These are phyloP conservation scores for Ochotona princeps DNA, from an alignment of 2,113 vertebrate species.

Conservation along the genomic window DNA sequence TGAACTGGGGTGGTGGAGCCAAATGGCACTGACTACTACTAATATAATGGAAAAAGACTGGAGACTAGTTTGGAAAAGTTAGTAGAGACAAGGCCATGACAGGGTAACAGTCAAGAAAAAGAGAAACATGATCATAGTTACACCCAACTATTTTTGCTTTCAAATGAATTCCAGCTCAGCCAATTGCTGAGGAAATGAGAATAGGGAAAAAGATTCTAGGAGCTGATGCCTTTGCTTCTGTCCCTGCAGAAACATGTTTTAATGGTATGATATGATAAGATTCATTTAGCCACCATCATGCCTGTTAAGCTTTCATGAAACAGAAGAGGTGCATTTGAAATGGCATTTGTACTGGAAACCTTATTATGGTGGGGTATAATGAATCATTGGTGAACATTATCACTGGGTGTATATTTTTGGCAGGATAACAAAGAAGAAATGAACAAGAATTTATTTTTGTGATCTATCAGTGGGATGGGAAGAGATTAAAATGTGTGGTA, in stretches of 20 bases:
- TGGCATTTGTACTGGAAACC: constrained; percentile 61
- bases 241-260: constrained; percentile 39
- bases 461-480: constrained; percentile 21
- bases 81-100: not conserved
- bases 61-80: not conserved
- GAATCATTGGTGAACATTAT: constrained; percentile 69
- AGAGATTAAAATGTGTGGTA: constrained; percentile 57
- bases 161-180: constrained; percentile 25
- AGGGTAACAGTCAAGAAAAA: not conserved
- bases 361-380: constrained; percentile 48
- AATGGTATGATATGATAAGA: constrained; percentile 43
- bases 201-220: not conserved
- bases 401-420: constrained; percentile 54
- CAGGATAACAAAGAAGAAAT: constrained; percentile 39
- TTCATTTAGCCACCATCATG: constrained; percentile 68
- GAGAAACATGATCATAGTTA: constrained; percentile 11
- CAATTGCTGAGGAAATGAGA: constrained; percentile 31
- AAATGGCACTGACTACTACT: not conserved
- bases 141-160: constrained; percentile 19
- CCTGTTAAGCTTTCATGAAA: constrained; percentile 71
- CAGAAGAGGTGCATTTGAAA: constrained; percentile 67
- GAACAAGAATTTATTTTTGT: constrained; percentile 62
- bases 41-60: not conserved
- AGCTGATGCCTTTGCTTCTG: not conserved
- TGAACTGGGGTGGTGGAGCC: not conserved